These are phyloP conservation scores for Salvator merianae DNA, from an alignment of 2,113 vertebrate species.

Conservation along the genomic window DNA sequence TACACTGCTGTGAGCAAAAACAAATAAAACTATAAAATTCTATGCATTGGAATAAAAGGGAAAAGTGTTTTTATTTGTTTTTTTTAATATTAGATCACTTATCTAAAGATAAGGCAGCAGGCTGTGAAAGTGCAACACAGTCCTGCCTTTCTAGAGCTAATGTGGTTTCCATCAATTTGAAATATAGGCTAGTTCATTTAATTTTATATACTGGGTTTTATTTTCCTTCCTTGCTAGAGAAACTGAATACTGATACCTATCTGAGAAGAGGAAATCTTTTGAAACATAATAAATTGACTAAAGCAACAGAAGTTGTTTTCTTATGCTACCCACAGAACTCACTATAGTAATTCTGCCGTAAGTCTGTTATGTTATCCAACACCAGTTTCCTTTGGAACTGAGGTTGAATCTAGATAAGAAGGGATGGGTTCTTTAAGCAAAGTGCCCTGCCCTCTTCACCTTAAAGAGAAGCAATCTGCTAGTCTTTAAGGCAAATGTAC, in stretches of 20 bases:
- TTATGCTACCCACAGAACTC: background rate
- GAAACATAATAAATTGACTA: conserved; percentile 22
- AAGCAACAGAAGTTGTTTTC: conserved; percentile 3
- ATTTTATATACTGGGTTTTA: conserved; percentile 30
- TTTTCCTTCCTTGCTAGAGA: background rate
- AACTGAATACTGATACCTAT: conserved; percentile 25
- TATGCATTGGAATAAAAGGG: too few species aligned
- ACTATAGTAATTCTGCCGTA: background rate
- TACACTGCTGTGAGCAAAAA: background rate
- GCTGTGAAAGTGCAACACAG: background rate
- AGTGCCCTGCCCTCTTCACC: too few species aligned
- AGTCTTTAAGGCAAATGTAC: too few species aligned
- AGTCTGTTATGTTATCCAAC: too few species aligned
- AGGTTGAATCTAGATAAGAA: too few species aligned
- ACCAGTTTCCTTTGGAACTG: too few species aligned
- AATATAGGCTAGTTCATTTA: background rate
- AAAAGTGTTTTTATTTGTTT: too few species aligned
- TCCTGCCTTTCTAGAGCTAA: background rate
- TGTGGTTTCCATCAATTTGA: conserved; percentile 12
- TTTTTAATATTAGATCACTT: background rate
- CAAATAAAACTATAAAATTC: background rate
- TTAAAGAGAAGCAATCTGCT: too few species aligned
- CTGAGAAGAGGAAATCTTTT: background rate
- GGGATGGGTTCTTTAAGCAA: too few species aligned
- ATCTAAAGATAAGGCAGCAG: conserved; percentile 4